These are phyloP conservation scores for Nothoprocta pentlandii DNA, from an alignment of 2,113 vertebrate species.

Conservation along the genomic window DNA sequence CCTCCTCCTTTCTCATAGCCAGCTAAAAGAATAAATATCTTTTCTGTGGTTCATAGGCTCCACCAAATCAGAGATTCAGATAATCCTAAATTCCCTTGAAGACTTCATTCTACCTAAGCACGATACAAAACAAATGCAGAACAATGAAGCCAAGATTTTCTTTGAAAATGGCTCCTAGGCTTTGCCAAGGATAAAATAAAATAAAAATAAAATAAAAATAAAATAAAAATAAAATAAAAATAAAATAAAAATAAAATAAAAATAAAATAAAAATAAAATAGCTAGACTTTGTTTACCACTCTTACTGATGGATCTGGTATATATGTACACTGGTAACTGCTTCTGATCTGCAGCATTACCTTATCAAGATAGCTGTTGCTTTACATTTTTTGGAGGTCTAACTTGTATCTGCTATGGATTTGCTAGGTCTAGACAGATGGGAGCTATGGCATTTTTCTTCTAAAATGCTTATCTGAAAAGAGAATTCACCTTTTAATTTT, in stretches of 20 bases:
- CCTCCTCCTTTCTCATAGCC: neutral
- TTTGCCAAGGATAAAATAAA: neutral
- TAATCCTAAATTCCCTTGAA: neutral
- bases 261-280: neutral
- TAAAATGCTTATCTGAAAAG: neutral
- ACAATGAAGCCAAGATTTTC: neutral
- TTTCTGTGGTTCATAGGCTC: neutral
- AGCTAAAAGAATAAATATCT: neutral
- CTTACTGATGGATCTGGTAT: neutral
- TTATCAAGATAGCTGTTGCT: neutral
- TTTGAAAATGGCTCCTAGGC: neutral
- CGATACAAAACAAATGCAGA: accelerated
- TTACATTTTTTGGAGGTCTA: neutral
- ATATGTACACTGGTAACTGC: neutral
- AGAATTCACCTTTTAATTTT: neutral
- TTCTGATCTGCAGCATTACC: neutral
- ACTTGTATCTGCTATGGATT: accelerated
- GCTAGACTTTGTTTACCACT: neutral
- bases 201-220: neutral
- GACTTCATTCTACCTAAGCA: neutral
- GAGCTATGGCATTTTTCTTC: accelerated
- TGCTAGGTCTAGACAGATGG: neutral
- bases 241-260: neutral
- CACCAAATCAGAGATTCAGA: neutral
- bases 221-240: too few relatives aligned